Evolutionary conservation across 2,888 invertebrate species (phyloP).

Genomic region (Megaustenia siamemsis): DNA sequence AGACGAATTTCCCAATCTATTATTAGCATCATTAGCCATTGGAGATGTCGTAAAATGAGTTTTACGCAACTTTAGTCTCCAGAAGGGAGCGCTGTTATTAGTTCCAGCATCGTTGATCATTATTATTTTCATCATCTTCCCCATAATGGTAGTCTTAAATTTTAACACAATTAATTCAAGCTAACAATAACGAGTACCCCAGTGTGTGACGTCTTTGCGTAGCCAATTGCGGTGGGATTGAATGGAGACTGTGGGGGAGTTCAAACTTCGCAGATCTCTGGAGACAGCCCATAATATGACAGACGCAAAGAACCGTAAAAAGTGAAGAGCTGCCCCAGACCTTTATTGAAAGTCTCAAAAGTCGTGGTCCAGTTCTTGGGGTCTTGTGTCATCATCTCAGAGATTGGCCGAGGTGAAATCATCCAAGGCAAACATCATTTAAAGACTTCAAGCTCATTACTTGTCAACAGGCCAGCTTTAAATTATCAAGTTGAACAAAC

Average conservation of each 20-base stretch:
- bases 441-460: constrained; percentile 39
- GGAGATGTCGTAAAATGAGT: not conserved
- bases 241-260: not conserved
- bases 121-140: not conserved
- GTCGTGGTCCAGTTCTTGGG: not conserved
- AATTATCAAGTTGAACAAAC: constrained; percentile 14
- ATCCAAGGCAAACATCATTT: constrained; percentile 37
- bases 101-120: not conserved
- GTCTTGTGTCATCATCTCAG: constrained; percentile 19
- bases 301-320: not conserved
- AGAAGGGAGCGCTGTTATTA: not conserved
- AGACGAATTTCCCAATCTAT: not conserved
- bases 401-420: not conserved
- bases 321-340: not conserved
- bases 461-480: constrained; percentile 1
- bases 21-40: not conserved
- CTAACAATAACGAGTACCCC: too few species aligned
- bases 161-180: not conserved
- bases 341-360: not conserved
- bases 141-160: not conserved
- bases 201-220: not conserved
- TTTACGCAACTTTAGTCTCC: not conserved
- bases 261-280: not conserved
- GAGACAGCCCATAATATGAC: not conserved
- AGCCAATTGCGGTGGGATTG: not conserved